Percentiles rank a stretch among this genome's conserved stretches.
phyloP scores from a whole-genome alignment of 30 jellyfish, hydroid and myxozoan species.

The Nemopilema nomurai region DNA sequence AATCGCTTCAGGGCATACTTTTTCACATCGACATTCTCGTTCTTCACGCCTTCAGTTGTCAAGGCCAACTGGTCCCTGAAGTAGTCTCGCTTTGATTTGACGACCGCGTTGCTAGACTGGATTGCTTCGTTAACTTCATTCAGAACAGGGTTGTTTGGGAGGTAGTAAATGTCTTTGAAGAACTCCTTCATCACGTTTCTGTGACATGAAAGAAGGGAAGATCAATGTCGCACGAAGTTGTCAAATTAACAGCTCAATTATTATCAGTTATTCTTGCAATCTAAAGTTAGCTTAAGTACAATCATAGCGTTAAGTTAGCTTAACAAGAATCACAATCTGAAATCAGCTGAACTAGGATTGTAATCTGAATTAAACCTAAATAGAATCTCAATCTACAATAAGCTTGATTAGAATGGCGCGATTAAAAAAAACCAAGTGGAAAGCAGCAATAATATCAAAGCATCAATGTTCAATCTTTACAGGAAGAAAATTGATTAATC shows the following conservation, averaged over 20 bases:
- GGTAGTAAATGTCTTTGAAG: conserved; percentile 80
- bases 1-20: conserved; percentile 67
- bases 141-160: conserved; percentile 69
- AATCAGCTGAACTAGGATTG: neutral
- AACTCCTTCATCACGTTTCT: conserved; percentile 48
- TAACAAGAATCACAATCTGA: too few species aligned
- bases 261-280: too few species aligned
- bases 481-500: too few species aligned
- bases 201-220: neutral
- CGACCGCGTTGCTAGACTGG: conserved; percentile 35
- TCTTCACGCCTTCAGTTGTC: conserved; percentile 55
- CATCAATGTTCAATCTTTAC: too few species aligned
- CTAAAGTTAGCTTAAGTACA: too few species aligned
- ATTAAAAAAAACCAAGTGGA: too few species aligned
- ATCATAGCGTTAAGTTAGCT: too few species aligned
- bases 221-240: neutral
- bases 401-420: too few species aligned
- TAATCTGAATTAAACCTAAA: neutral
- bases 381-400: neutral
- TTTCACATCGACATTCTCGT: conserved; percentile 81
- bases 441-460: too few species aligned
- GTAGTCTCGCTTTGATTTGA: conserved; percentile 58
- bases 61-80: conserved; percentile 59
- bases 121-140: conserved; percentile 56
- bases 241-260: too few species aligned